Percentiles rank a stretch among this genome's conserved stretches.
Evolutionary conservation across 1,140 invertebrate genomes (phyloP).

Genomic region (Drosophila virilis): DNA sequence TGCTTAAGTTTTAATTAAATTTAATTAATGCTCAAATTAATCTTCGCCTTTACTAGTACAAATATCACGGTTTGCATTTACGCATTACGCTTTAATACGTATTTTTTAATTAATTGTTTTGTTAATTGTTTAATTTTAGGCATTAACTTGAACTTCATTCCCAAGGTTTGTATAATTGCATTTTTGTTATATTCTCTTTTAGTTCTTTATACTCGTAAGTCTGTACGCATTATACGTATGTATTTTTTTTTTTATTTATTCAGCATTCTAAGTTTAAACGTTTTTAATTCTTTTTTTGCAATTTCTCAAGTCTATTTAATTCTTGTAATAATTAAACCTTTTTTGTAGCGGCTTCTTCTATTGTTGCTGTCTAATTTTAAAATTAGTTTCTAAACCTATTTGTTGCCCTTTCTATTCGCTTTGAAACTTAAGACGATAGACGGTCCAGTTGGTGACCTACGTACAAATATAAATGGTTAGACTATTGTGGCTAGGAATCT

Average conservation of each 20-base stretch:
- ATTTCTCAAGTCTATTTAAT: constrained; percentile 37
- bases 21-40: constrained; percentile 55
- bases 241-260: constrained; percentile 27
- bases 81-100: constrained; percentile 54
- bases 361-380: constrained; percentile 17
- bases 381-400: constrained; percentile 28
- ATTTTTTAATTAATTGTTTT: constrained; percentile 52
- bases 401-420: constrained; percentile 23
- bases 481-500: constrained; percentile 44
- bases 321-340: constrained; percentile 33
- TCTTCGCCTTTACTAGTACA: constrained; percentile 77
- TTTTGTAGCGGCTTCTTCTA: constrained; percentile 20
- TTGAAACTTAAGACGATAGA: constrained; percentile 2
- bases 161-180: constrained; percentile 29
- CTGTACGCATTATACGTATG: constrained; percentile 20
- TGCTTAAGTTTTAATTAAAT: constrained; percentile 28
- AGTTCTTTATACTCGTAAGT: constrained; percentile 19
- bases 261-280: constrained; percentile 45
- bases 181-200: constrained; percentile 15
- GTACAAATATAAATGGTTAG: constrained; percentile 38
- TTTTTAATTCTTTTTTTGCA: constrained; percentile 3
- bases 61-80: constrained; percentile 81
- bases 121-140: constrained; percentile 42
- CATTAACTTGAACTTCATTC: constrained; percentile 29
- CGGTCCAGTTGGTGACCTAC: neutral